Evolutionary conservation across 2,888 invertebrate species (phyloP).

Genomic region (Ypsolopha scabrella): DNA sequence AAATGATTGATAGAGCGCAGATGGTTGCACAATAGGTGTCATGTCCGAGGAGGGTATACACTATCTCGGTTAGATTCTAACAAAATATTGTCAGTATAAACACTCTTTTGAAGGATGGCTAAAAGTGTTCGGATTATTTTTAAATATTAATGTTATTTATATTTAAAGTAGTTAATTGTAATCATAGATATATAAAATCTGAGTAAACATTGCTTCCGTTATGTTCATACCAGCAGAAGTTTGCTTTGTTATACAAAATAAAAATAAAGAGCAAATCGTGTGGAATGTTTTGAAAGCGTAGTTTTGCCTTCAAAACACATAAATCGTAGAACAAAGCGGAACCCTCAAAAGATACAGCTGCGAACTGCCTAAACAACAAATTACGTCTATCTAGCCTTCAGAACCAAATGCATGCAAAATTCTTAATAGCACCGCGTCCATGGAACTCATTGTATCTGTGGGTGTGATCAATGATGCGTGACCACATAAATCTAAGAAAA

Average conservation of each 20-base stretch:
- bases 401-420: constrained; percentile 14
- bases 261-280: too few species aligned
- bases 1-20: constrained; percentile 48
- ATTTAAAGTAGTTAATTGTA: too few species aligned
- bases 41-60: constrained; percentile 9
- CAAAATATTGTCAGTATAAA: too few species aligned
- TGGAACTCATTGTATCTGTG: constrained; percentile 30
- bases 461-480: constrained; percentile 54
- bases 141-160: too few species aligned
- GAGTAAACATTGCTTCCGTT: too few species aligned
- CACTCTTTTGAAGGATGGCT: too few species aligned
- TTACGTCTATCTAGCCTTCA: not conserved
- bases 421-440: constrained; percentile 29
- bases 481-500: constrained; percentile 40
- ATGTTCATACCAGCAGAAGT: too few species aligned
- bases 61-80: too few species aligned
- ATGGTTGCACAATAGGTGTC: constrained; percentile 48
- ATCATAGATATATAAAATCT: too few species aligned
- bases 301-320: not conserved
- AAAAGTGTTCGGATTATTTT: too few species aligned
- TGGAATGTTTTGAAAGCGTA: too few species aligned
- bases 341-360: not conserved
- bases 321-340: not conserved
- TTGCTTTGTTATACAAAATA: too few species aligned
- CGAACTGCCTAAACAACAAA: not conserved